These are phyloP conservation scores for Halcyon malimbica DNA, from an alignment of 2,113 vertebrate genomes.

Conservation along the genomic window DNA sequence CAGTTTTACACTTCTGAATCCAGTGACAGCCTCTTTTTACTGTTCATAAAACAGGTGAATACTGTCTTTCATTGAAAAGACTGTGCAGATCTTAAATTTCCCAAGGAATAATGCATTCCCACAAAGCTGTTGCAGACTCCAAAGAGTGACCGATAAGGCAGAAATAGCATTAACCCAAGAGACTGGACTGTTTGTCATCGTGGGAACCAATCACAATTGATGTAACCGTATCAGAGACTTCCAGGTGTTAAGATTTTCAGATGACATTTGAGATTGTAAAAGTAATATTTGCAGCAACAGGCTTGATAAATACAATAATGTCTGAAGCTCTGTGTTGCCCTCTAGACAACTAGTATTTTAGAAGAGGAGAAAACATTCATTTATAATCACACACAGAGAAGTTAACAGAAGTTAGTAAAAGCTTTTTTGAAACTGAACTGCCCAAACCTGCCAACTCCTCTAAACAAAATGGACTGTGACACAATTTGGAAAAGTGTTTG, in stretches of 20 bases:
- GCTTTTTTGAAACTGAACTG: background rate
- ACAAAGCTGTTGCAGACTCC: background rate
- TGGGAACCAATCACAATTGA: background rate
- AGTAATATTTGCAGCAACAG: background rate
- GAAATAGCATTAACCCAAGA: background rate
- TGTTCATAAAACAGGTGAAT: background rate
- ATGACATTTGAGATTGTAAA: conserved; percentile 32
- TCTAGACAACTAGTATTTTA: background rate
- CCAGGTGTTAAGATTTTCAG: conserved; percentile 25
- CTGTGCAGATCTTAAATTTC: background rate
- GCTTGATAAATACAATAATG: background rate
- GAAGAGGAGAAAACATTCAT: background rate
- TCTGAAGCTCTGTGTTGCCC: background rate
- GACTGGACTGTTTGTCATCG: background rate
- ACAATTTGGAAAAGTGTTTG: background rate
- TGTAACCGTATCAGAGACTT: background rate
- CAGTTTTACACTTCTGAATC: background rate
- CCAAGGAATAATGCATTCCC: background rate
- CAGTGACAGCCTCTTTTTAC: background rate
- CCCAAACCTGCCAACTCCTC: background rate
- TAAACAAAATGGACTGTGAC: background rate
- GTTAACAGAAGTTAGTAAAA: background rate
- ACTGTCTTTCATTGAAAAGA: background rate
- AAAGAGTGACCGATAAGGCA: background rate
- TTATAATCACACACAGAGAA: background rate